Conservation (phyloP, 2,888 invertebrate species). For the Conchocele bisecta region DNA sequence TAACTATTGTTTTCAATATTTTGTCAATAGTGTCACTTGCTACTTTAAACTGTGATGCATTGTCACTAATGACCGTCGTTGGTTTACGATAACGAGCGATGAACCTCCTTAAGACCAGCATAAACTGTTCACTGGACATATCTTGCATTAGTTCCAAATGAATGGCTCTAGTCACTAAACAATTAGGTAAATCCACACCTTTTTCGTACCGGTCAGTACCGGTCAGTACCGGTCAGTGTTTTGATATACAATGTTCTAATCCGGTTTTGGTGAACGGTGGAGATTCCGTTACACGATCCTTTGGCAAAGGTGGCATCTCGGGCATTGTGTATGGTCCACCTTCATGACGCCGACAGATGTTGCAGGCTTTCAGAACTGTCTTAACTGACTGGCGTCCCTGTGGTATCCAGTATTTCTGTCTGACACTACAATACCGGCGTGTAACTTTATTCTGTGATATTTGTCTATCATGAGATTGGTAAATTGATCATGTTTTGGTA, state of each 20-base stretch:
- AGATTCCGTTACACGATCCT: neutral
- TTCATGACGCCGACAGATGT: slow-evolving; percentile 1
- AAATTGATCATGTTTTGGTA: too few relatives aligned
- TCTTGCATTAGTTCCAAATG: slow-evolving; percentile 38
- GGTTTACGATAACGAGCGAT: slow-evolving; percentile 3
- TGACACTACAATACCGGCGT: too few relatives aligned
- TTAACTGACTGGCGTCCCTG: neutral
- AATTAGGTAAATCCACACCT: slow-evolving; percentile 16
- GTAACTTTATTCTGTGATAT: too few relatives aligned
- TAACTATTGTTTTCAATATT: neutral
- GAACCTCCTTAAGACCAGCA: slow-evolving; percentile 3
- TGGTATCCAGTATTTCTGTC: slow-evolving; percentile 11
- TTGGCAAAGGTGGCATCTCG: neutral
- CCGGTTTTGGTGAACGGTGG: neutral
- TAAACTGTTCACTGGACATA: slow-evolving; percentile 19
- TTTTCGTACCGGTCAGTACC: slow-evolving; percentile 17
- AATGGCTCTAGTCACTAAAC: slow-evolving; percentile 16
- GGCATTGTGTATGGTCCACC: slow-evolving; percentile 3
- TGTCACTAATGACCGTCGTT: neutral
- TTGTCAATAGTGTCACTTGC: neutral
- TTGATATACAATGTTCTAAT: neutral
- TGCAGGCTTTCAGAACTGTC: neutral
- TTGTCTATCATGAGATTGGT: too few relatives aligned
- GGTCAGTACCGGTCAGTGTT: neutral
- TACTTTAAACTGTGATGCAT: slow-evolving; percentile 1